These are phyloP conservation scores for Nasonia giraulti DNA, from an alignment of 1,140 invertebrate genomes.

Conservation along the genomic window DNA sequence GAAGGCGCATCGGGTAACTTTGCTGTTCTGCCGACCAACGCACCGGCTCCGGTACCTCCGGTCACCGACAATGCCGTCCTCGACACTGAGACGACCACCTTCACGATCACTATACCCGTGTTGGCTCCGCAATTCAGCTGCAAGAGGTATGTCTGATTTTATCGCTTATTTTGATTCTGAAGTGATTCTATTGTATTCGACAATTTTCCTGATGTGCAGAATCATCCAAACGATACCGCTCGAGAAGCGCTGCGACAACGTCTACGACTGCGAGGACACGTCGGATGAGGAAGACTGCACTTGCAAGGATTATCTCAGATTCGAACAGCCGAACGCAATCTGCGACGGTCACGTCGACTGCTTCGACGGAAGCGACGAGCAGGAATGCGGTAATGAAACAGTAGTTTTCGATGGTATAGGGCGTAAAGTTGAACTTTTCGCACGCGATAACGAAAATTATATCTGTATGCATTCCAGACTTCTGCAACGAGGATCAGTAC, in stretches of 20 bases:
- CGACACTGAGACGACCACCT: not conserved
- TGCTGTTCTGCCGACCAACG: not conserved
- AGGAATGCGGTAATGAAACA: slow-evolving; percentile 77
- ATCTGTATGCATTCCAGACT: slow-evolving; percentile 68
- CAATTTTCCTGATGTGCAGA: slow-evolving; percentile 64
- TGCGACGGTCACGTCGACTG: slow-evolving; percentile 89
- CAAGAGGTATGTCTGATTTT: slow-evolving; percentile 63
- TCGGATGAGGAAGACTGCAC: slow-evolving; percentile 85
- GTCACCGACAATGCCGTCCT: not conserved
- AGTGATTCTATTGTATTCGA: too few species aligned
- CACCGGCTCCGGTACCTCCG: not conserved
- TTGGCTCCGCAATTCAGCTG: slow-evolving; percentile 52
- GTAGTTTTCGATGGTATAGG: too few species aligned
- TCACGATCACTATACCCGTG: not conserved
- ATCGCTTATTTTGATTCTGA: slow-evolving; percentile 39
- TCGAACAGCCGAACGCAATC: slow-evolving; percentile 75
- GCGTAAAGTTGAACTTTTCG: not conserved
- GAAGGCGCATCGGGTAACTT: not conserved
- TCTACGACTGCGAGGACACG: slow-evolving; percentile 86
- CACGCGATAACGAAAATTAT: too few species aligned
- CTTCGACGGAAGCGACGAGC: slow-evolving; percentile 83
- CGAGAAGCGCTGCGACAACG: slow-evolving; percentile 79
- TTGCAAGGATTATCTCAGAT: slow-evolving; percentile 81
- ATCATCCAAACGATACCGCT: slow-evolving; percentile 79
- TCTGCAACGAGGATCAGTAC: slow-evolving; percentile 76